phyloP scores from a whole-genome alignment of 2,797 vertebrate genomes.

The Pachyuromys duprasi region DNA sequence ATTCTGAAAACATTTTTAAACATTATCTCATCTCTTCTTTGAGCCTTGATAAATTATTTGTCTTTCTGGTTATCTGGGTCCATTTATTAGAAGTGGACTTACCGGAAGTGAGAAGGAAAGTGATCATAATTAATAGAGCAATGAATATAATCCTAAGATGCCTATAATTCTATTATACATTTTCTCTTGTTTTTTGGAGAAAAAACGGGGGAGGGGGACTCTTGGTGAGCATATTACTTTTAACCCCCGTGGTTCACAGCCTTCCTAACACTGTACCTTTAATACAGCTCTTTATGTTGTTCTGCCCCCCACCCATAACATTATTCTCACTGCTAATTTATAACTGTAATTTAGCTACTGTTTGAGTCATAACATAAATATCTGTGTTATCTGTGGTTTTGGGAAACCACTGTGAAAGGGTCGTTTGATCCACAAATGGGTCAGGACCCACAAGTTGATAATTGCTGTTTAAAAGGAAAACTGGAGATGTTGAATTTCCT shows the following conservation, averaged over 20 bases:
- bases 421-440: not conserved
- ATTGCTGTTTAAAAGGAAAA: not conserved
- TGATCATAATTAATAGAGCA: not conserved
- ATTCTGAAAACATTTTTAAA: slow-evolving; percentile 18
- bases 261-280: not conserved
- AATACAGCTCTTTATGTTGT: not conserved
- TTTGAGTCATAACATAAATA: not conserved
- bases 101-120: slow-evolving; percentile 7
- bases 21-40: not conserved
- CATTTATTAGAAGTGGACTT: not conserved
- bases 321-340: not conserved
- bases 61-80: slow-evolving; percentile 25
- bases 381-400: not conserved
- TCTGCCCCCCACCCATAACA: not conserved
- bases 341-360: not conserved
- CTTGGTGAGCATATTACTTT: not conserved
- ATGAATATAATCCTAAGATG: slow-evolving; percentile 11
- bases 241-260: not conserved
- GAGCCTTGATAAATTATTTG: slow-evolving; percentile 14
- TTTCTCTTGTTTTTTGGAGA: not conserved
- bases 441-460: not conserved
- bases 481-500: not conserved
- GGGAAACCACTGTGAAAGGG: not conserved
- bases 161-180: not conserved
- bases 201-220: not conserved